These are phyloP conservation scores for Ctenopoma kingsleyae DNA, from an alignment of 2,797 vertebrate genomes.

Conservation along the genomic window DNA sequence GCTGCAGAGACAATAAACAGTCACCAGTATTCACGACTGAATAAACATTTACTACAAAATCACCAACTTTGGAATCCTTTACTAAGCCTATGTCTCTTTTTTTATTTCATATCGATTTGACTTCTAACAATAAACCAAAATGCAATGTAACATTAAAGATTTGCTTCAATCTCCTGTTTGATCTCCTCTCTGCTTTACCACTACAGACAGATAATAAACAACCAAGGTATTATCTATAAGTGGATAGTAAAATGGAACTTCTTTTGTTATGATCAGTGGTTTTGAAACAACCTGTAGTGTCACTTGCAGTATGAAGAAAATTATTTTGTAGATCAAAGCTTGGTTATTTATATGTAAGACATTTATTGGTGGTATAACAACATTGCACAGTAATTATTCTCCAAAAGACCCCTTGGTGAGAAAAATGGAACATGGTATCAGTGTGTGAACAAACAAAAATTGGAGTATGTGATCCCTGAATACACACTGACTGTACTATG, in stretches of 20 bases:
- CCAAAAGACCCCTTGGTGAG: not conserved
- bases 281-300: not conserved
- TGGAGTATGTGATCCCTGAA: not conserved
- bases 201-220: not conserved
- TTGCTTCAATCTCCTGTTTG: no score
- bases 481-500: not conserved
- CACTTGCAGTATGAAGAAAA: not conserved
- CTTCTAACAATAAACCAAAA: no score
- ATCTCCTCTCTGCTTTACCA: not conserved
- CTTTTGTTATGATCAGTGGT: not conserved
- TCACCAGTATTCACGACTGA: not conserved
- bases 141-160: not conserved
- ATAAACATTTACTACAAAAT: not conserved
- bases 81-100: no score
- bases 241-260: not conserved
- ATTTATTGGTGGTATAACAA: not conserved
- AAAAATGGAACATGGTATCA: not conserved
- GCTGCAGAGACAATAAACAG: constrained; percentile 70
- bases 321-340: not conserved
- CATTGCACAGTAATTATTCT: not conserved
- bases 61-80: not conserved
- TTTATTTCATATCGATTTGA: no score
- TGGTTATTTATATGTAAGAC: not conserved
- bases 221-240: not conserved
- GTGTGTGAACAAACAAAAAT: not conserved